Percentiles rank a stretch among this genome's conserved stretches.
These are phyloP conservation scores for Riparia riparia DNA, from an alignment of 2,113 vertebrate species.

Conservation along the genomic window DNA sequence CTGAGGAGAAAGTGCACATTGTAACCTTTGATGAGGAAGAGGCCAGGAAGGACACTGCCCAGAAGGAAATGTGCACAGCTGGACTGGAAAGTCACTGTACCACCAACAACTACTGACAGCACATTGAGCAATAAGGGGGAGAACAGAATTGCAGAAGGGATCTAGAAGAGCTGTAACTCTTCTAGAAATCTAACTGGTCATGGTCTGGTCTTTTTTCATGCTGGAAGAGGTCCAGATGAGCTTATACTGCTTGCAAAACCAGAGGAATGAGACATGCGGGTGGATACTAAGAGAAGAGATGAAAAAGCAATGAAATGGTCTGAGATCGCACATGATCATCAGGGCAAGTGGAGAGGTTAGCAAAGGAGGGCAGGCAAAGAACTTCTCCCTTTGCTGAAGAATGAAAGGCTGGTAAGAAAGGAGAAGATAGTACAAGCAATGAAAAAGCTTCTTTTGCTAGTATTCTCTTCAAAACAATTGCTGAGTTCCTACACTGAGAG, in stretches of 20 bases:
- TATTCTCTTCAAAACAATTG: neutral
- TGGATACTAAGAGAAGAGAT: neutral
- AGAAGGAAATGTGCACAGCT: neutral
- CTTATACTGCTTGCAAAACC: neutral
- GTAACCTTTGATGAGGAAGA: neutral
- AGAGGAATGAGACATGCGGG: neutral
- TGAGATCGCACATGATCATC: neutral
- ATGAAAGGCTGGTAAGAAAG: neutral
- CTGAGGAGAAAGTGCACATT: neutral
- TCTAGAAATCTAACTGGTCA: neutral
- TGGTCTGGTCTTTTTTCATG: neutral
- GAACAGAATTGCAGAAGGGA: neutral
- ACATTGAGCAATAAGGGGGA: neutral
- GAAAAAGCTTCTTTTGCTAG: neutral
- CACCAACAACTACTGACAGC: neutral
- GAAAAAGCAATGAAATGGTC: neutral
- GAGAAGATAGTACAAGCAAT: neutral
- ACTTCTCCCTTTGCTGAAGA: neutral
- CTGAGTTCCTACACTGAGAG: neutral
- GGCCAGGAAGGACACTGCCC: neutral
- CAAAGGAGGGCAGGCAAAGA: neutral
- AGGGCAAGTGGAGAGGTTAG: neutral
- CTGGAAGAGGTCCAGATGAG: neutral
- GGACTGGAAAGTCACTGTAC: neutral
- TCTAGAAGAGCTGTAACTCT: neutral